Base-by-base conservation (phyloP, 2,888 invertebrate species). In the Lysandra coridon region DNA sequence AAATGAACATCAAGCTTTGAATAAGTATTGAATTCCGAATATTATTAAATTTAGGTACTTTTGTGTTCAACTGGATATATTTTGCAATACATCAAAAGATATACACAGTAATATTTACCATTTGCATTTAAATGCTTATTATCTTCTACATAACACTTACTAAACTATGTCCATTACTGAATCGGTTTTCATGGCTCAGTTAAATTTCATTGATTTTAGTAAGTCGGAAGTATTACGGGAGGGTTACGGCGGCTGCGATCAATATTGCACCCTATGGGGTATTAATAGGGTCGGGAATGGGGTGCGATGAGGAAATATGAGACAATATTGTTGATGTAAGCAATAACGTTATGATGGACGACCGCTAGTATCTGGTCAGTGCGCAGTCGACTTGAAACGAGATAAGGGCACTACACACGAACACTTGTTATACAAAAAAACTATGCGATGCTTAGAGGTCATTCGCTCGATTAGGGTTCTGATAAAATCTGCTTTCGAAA, bases 261-360 rank as follows among this genome's bases (percentile, higher is more conserved):
- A 37, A 83, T 79, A 75, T 80, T 69, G 53, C 62, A 44, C 44
- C 80, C 82, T 80, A 83, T 82, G 76, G 14, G 40, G 44, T 49
- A 49, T 4, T 30, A 57, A 78, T 82, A 85, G 80, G 80, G 86
- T 83, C 14, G 10, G 79, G 83, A 86, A 85, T 86, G 60, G 83
- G 2, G 75, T 84, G 79, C 44, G 49, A 49, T 78, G 64, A 78
- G 80, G 77, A 80, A 83, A 84, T 89, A 88, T 88, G 89, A 88
- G 89, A 93, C 93, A 93, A 94, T 94, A 94, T 94, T 93, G 93
- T 92, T 88, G 91, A 89, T 92, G 94, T 93, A 91, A 92, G 92
- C 88, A 91, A 91, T 92, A 91, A 88, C 88, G 91, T 91, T 93
- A 93, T 94, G 94, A 94, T 94, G 91, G 90, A 94, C 93, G 93